These are phyloP conservation scores for Acanthosepion esculentum DNA, from an alignment of 2,888 invertebrate species.

Conservation along the genomic window DNA sequence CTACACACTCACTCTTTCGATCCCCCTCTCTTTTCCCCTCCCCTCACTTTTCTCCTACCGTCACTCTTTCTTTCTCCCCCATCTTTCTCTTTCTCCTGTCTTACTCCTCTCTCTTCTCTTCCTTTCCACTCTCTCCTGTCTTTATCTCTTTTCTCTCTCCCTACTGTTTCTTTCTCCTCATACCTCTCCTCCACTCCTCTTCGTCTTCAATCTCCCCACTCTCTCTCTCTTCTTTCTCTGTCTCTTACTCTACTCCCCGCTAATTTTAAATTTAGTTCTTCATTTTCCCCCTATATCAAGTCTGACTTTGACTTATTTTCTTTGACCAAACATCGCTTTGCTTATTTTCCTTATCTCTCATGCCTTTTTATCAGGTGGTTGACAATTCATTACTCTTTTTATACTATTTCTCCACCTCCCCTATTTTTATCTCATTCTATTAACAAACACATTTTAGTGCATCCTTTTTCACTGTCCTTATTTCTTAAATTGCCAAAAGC, in stretches of 20 bases:
- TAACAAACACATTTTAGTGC: background rate
- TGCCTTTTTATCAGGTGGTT: no score
- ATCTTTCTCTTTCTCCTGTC: background rate
- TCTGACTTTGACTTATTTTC: background rate
- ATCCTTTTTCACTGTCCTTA: background rate
- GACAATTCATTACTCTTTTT: no score
- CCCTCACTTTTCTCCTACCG: background rate
- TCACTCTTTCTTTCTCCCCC: background rate
- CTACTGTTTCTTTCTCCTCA: background rate
- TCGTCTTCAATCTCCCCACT: background rate
- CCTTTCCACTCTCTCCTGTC: fast-evolving
- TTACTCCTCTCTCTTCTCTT: background rate
- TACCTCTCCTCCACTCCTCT: background rate
- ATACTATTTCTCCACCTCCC: background rate
- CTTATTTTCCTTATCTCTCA: background rate
- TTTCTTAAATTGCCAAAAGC: background rate
- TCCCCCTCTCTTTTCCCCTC: background rate
- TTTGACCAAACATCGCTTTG: background rate
- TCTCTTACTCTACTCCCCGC: background rate
- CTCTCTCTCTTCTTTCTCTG: background rate
- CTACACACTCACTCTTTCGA: background rate
- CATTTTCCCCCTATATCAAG: background rate
- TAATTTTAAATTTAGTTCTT: background rate
- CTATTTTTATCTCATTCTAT: background rate
- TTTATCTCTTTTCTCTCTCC: background rate